Evolutionary conservation across 2,888 invertebrate species (phyloP).

Genomic region (Argyresthia albistria): DNA sequence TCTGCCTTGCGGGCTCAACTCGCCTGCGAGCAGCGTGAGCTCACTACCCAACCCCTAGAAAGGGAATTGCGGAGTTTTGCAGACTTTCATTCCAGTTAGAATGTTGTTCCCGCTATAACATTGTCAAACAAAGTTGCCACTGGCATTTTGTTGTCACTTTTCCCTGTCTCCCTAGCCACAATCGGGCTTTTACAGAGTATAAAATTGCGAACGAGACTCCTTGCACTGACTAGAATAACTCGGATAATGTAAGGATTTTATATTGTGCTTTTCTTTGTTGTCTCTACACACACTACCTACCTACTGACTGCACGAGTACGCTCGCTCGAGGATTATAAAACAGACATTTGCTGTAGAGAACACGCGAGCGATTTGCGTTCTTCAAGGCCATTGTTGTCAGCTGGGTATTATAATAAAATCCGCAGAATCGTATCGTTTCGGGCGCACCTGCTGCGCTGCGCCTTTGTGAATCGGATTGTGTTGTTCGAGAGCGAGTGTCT

Average conservation of each 20-base stretch:
- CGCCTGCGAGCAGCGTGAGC: background rate
- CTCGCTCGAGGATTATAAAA: too few relatives aligned
- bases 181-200: conserved; percentile 4
- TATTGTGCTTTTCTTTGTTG: background rate
- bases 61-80: conserved; percentile 28
- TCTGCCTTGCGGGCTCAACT: conserved; percentile 15
- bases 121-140: conserved; percentile 4
- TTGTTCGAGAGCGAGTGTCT: conserved; percentile 2
- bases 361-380: background rate
- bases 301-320: too few relatives aligned
- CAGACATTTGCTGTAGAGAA: background rate
- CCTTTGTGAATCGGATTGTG: conserved; percentile 7
- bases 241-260: background rate
- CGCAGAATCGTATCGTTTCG: conserved; percentile 4
- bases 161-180: background rate
- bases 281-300: background rate
- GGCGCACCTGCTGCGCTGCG: conserved; percentile 10
- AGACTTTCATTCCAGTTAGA: conserved; percentile 5
- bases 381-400: background rate
- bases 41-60: conserved; percentile 21
- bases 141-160: conserved; percentile 3
- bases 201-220: background rate
- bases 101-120: conserved; percentile 5
- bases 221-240: background rate
- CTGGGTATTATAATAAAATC: background rate